A percentile compares a stretch with the other conserved stretches of the same genome.
phyloP scores from a whole-genome alignment of 2,113 vertebrate species.

The Corythoichthys intestinalis region DNA sequence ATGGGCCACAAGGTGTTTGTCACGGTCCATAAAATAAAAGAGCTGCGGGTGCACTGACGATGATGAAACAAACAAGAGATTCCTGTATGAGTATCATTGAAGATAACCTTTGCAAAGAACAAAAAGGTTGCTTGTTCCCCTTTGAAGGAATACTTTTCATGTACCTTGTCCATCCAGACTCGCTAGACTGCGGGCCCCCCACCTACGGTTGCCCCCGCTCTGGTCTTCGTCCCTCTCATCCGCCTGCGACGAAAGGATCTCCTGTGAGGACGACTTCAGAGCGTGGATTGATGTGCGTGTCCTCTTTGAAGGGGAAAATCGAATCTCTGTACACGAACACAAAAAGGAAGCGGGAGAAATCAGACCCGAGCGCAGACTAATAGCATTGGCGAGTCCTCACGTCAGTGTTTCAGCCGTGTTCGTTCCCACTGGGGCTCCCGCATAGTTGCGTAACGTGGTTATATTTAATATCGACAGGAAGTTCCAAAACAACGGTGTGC shows the following conservation, averaged over 20 bases:
- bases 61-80: neutral
- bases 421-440: slow-evolving; percentile 20
- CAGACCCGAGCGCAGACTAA: slow-evolving; percentile 15
- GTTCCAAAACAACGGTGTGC: slow-evolving; percentile 2
- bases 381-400: slow-evolving; percentile 24
- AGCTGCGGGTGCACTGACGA: neutral
- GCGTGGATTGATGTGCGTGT: slow-evolving; percentile 86
- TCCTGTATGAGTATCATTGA: neutral
- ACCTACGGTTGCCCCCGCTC: slow-evolving; percentile 73
- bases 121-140: neutral
- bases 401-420: slow-evolving; percentile 27
- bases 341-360: neutral
- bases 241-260: slow-evolving; percentile 79
- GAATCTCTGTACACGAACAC: slow-evolving; percentile 73
- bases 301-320: slow-evolving; percentile 90
- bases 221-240: slow-evolving; percentile 82
- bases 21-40: neutral
- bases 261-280: slow-evolving; percentile 90
- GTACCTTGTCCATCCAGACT: slow-evolving; percentile 95
- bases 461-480: slow-evolving; percentile 16
- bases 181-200: slow-evolving; percentile 83
- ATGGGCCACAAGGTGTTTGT: neutral
- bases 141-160: neutral
- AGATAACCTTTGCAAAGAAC: neutral
- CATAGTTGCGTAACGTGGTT: slow-evolving; percentile 31